phyloP scores from a whole-genome alignment of 2,797 vertebrate species.

The Mico argentatus region DNA sequence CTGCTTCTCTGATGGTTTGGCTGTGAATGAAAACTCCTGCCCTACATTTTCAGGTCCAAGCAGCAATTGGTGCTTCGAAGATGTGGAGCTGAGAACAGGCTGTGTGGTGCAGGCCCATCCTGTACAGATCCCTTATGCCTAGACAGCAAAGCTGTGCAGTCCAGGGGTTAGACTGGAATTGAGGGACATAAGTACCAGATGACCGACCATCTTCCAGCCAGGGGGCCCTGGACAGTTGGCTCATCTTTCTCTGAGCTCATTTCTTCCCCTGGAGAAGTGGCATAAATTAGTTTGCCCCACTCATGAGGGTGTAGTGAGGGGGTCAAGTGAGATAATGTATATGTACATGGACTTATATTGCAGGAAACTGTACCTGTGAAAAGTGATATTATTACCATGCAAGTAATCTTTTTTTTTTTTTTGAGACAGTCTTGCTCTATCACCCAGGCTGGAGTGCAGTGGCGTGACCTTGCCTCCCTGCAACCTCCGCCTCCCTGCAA shows the following conservation, averaged over 20 bases:
- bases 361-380: neutral
- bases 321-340: neutral
- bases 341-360: neutral
- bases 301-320: neutral
- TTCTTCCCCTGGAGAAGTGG: neutral
- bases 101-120: neutral
- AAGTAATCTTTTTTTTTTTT: too few species aligned
- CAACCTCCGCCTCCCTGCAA: too few species aligned
- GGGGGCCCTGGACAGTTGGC: neutral
- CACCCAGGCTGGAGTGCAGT: too few species aligned
- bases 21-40: neutral
- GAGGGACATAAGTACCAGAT: neutral
- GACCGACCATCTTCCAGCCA: neutral
- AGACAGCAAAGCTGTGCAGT: neutral
- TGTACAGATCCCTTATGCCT: neutral
- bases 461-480: neutral
- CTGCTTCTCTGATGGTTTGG: neutral
- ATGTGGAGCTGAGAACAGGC: neutral
- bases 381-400: neutral
- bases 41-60: neutral
- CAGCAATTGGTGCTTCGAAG: neutral
- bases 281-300: neutral
- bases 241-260: neutral
- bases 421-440: too few species aligned
- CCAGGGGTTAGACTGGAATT: neutral